Evolutionary conservation across 2,113 vertebrate species (phyloP), one percentile per base, ranked within the genome.

Genomic region (Scomber japonicus): DNA sequence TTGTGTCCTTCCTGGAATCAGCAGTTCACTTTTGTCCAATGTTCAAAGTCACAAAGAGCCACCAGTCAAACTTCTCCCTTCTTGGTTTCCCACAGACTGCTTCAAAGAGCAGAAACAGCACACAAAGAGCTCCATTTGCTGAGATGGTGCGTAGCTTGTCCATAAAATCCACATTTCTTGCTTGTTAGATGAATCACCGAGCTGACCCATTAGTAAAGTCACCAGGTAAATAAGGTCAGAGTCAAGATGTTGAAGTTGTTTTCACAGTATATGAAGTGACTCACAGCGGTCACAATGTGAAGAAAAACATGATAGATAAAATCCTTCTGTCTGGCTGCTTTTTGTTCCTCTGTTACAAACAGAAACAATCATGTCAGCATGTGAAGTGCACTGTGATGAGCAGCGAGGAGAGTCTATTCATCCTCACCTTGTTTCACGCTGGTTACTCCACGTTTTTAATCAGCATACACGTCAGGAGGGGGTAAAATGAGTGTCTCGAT

Each of bases 381-480:
- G 45, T 68, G 13, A 72, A 1, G 3, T 4, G 17, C 24, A 54
- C 13, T 3, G 35, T 7, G 54, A 51, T 11, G 55, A 59, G n/a
- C 1, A 55, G 21, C 1, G 46, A 15, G 3, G 9, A 55, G 45
- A 56, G 45, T 57, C 21, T 4, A 2, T 19, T 80, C 10, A 0
- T 27, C 27, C 63, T 76, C 0, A 45, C 80, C 71, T 68, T 35
- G 49, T 69, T 54, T 49, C 27, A 3, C n/a, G 13, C 4, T 3
- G n/a, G 21, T 83, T 55, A 82, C 61, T 87, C 69, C 11, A 13
- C 31, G 5, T 16, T 9, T 16, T 9, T 0, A 74, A 13, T 95
- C 94, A 1, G 94, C 93, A 0, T 94, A 96, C n/a, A 93, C 81
- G 5, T 92, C 94, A 31, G 95, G 95, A 60, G 95, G 95, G 53